Base-by-base conservation (phyloP, 1,140 invertebrate species). In the Triops longicaudatus region DNA sequence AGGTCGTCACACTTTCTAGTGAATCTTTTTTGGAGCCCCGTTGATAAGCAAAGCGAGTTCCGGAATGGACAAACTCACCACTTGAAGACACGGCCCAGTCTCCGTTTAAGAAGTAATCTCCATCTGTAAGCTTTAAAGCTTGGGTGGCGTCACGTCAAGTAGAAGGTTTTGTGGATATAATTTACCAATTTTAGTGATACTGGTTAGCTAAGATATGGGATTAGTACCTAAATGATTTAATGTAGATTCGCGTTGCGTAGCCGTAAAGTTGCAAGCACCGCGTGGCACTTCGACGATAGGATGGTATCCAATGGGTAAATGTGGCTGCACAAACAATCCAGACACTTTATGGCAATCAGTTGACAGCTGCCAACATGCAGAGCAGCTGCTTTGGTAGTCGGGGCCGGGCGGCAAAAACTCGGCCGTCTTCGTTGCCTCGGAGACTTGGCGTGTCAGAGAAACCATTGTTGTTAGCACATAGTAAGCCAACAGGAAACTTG, bases 281-380 rank as follows among this genome's bases (percentile, higher is more conserved):
- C 50, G 50, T 14, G 50, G 50, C 14, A 63, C 50, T 63, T 63
- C n/a, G 50, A 63, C 50, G 50, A 63, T 63, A 2, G 50, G 50
- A 63, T 63, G 50, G 50, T 63, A 63, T 63, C 50, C 50, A 14
- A 63, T 63, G 50, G 50, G 50, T 22, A 63, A 63, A 63, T 63
- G 50, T 14, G 50, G 50, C 22, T 63, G 50, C 50, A 63, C 50
- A 63, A 63, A 63, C 50, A 63, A 63, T 63, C 50, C 50, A 63
- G 50, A 63, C 50, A 63, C 50, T 63, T 63, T 22, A 63, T 63
- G 50, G 50, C 50, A 63, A 63, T 63, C 50, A 22, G 50, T 63
- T 63, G 50, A 63, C 50, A 63, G 50, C 50, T 63, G 50, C 50
- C 50, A 63, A 63, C 50, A 63, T 63, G 50, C 50, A 63, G 50